Conservation (phyloP, 2,113 vertebrate genomes). For the Boleophthalmus pectinirostris region DNA sequence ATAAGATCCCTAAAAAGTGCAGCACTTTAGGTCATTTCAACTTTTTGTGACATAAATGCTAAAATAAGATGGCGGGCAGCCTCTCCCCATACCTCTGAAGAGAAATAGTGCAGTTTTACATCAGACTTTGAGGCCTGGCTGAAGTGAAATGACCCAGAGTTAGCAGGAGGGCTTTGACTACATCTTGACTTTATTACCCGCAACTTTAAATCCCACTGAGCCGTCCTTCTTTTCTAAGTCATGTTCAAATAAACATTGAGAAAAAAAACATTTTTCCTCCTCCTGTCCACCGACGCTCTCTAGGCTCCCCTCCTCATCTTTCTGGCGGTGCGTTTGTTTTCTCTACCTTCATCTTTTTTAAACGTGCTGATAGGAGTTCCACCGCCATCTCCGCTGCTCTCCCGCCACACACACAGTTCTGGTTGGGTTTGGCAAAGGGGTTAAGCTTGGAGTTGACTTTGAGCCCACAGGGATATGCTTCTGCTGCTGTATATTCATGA, state of each 20-base stretch:
- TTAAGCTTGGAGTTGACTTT: slow-evolving; percentile 51
- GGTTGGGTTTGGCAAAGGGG: slow-evolving; percentile 18
- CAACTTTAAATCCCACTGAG: slow-evolving; percentile 60
- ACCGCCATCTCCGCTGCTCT: slow-evolving; percentile 31
- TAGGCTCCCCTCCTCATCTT: slow-evolving; percentile 51
- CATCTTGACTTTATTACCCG: slow-evolving; percentile 73
- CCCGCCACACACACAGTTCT: slow-evolving; percentile 12
- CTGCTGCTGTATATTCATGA: slow-evolving; percentile 66
- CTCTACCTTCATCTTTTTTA: slow-evolving; percentile 52
- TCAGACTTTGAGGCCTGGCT: slow-evolving; percentile 44
- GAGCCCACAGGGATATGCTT: slow-evolving; percentile 39
- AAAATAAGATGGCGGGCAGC: slow-evolving; percentile 6
- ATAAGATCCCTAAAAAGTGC: background rate
- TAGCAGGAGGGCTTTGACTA: slow-evolving; percentile 61
- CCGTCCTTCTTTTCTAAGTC: slow-evolving; percentile 57
- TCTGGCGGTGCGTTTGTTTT: slow-evolving; percentile 63
- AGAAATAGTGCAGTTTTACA: slow-evolving; percentile 48
- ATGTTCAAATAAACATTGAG: slow-evolving; percentile 75
- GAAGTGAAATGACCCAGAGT: slow-evolving; percentile 44
- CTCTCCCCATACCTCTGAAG: slow-evolving; percentile 19
- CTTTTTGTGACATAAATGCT: slow-evolving; percentile 1
- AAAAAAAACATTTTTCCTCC: slow-evolving; percentile 51
- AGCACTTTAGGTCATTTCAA: background rate
- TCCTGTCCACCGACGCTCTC: slow-evolving; percentile 55
- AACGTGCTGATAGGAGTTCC: slow-evolving; percentile 46